A percentile compares a stretch with the other conserved stretches of the same genome.
Conservation (phyloP, 2,797 vertebrate species). For the Leuciscus waleckii region DNA sequence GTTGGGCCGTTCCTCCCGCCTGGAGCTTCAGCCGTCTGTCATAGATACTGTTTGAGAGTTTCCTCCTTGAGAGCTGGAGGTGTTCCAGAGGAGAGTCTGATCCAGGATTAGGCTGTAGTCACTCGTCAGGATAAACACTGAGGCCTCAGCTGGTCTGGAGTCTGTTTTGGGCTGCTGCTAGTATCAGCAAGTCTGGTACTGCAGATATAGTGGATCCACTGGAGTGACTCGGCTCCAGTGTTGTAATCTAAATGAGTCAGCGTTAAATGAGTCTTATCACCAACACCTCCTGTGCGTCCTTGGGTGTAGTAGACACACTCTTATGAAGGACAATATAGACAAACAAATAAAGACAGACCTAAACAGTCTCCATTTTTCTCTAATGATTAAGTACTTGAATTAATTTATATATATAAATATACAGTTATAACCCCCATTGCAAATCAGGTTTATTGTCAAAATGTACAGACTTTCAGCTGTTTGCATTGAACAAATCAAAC, state of each 20-base stretch:
- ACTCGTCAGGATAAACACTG: constrained; percentile 22
- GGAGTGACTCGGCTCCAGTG: constrained; percentile 26
- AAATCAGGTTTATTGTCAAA: no score
- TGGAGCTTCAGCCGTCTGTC: constrained; percentile 24
- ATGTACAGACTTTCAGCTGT: no score
- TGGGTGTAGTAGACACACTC: constrained; percentile 36
- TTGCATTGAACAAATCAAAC: no score
- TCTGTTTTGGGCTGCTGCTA: constrained; percentile 2
- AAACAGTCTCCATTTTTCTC: not conserved
- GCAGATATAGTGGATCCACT: constrained; percentile 17
- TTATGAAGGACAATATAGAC: constrained; percentile 19
- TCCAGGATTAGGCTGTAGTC: constrained; percentile 30
- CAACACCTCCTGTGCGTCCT: constrained; percentile 6
- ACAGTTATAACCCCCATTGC: no score
- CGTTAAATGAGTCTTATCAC: constrained; percentile 55
- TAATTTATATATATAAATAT: not conserved
- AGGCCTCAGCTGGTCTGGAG: constrained; percentile 43
- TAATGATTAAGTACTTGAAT: not conserved
- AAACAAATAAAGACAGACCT: not conserved
- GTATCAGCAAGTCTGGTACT: constrained; percentile 23
- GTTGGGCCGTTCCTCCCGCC: constrained; percentile 43
- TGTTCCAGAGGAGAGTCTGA: constrained; percentile 32
- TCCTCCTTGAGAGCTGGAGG: constrained; percentile 46
- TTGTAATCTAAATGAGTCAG: constrained; percentile 57
- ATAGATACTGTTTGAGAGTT: constrained; percentile 47